A percentile compares a stretch with the other conserved stretches of the same genome.
phyloP scores from a whole-genome alignment of 1,140 invertebrate genomes.

The Rhagoletis pomonella region DNA sequence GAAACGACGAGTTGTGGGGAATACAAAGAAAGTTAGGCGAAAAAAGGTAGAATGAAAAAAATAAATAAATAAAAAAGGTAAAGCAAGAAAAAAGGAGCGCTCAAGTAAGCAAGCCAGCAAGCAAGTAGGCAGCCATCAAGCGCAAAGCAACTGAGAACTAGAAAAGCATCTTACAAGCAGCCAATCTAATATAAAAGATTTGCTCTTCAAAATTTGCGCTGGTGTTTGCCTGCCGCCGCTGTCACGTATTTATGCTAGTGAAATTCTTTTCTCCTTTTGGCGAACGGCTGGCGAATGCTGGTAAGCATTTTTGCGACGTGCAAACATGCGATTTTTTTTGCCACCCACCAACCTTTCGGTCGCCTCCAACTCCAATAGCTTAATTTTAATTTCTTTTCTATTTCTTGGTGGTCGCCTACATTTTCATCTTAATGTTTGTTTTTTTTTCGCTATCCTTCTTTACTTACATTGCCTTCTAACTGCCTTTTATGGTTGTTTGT shows the following conservation, averaged over 20 bases:
- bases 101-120: background rate
- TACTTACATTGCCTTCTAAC: background rate
- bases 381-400: constrained; percentile 44
- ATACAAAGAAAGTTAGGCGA: background rate
- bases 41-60: background rate
- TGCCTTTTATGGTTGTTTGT: background rate
- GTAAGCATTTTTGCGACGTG: background rate
- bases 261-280: background rate
- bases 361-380: background rate
- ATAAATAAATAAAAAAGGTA: background rate
- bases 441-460: background rate
- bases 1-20: background rate
- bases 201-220: constrained; percentile 16
- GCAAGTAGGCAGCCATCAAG: background rate
- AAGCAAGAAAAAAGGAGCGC: background rate
- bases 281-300: background rate
- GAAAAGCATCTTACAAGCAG: background rate
- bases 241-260: background rate
- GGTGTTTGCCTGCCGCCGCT: background rate
- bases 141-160: background rate
- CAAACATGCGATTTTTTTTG: constrained; percentile 3
- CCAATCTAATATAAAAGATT: background rate
- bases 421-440: background rate
- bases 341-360: background rate
- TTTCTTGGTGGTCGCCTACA: constrained; percentile 21